These are phyloP conservation scores for Corythucha ciliata DNA, from an alignment of 2,888 invertebrate species.

Conservation along the genomic window DNA sequence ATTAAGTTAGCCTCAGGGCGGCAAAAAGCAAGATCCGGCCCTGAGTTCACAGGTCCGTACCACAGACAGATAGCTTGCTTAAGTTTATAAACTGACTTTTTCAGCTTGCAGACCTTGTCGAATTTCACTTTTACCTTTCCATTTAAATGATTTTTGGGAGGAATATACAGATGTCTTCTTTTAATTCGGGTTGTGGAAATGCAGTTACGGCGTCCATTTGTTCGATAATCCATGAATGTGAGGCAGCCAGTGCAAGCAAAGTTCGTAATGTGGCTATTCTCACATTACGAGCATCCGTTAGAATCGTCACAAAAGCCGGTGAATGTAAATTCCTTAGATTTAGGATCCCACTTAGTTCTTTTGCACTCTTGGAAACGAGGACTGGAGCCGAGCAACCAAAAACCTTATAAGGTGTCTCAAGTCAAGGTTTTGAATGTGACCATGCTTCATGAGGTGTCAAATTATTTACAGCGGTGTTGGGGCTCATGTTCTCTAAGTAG, in stretches of 20 bases:
- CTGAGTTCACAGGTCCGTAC: no score
- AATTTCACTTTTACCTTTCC: background rate
- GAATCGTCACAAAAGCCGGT: constrained; percentile 12
- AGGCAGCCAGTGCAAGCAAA: constrained; percentile 34
- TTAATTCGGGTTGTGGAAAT: constrained; percentile 29
- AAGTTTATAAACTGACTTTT: constrained; percentile 29
- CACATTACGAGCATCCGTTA: constrained; percentile 6
- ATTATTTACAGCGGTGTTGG: constrained; percentile 4
- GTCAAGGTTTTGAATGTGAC: constrained; percentile 6
- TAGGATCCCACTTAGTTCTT: constrained; percentile 14
- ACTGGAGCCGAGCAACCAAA: constrained; percentile 15
- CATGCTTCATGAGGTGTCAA: constrained; percentile 15
- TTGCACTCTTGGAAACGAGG: constrained; percentile 4
- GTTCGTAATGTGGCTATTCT: constrained; percentile 32
- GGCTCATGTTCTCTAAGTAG: constrained; percentile 6
- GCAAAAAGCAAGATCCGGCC: no score
- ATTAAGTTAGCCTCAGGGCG: no score
- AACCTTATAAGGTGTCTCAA: constrained; percentile 4
- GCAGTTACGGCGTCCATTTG: constrained; percentile 38
- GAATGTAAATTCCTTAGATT: constrained; percentile 4
- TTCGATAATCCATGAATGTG: constrained; percentile 16
- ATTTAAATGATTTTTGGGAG: constrained; percentile 5
- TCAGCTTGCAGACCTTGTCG: constrained; percentile 26
- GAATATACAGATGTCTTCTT: constrained; percentile 8
- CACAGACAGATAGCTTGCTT: constrained; percentile 27